Evolutionary conservation across 2,113 vertebrate species (phyloP), one percentile per base, ranked within the genome.

Genomic region (Rhineura floridana): DNA sequence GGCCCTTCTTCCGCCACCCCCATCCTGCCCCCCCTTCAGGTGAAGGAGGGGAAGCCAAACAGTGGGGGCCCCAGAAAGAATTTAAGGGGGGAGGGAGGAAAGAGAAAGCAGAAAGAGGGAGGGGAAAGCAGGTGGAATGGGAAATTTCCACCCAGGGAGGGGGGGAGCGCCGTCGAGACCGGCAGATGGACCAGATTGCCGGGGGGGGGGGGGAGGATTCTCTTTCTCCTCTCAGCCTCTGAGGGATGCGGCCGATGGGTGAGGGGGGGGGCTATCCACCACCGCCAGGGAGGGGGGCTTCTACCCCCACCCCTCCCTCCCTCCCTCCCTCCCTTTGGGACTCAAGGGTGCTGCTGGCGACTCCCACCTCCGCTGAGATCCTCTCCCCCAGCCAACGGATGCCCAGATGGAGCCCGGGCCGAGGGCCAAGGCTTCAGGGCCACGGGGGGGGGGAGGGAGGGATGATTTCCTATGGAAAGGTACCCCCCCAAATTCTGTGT

Each of bases 1-100:
- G 55, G 21, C 55, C 55, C 17, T 59, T 5, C 55, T 19, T 3
- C 21, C 17, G 3, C 21, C 55, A 21, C 55, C 55, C 15, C 55
- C 55, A 4, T 44, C 39, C 30, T 33, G 30, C 11, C 1, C 15
- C 46, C 80, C 28, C 30, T 15, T 33, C 70, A 62, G 83, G 83
- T 85, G 83, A n/a, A 3, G 4, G 52, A 2, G 8, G 9, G 3
- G 44, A 10, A 55, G 69, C 25, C 36, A 6, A 9, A n/a, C 42
- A 65, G 69, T 19, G 62, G 85, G 85, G n/a, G n/a, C n/a, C n/a
- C 75, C 85, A 79, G 76, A 69, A 86, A 79, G 59, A 79, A 84
- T 73, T 52, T 69, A 84, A 25, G 2, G 30, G 12, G 12, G 8
- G 36, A 48, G 44, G n/a, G 36, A 19, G 23, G 63, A 92, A 83